Evolutionary conservation across 1,140 invertebrate genomes (phyloP), one percentile per base, ranked within the genome.

Genomic region (Alviniconcha marisindica): DNA sequence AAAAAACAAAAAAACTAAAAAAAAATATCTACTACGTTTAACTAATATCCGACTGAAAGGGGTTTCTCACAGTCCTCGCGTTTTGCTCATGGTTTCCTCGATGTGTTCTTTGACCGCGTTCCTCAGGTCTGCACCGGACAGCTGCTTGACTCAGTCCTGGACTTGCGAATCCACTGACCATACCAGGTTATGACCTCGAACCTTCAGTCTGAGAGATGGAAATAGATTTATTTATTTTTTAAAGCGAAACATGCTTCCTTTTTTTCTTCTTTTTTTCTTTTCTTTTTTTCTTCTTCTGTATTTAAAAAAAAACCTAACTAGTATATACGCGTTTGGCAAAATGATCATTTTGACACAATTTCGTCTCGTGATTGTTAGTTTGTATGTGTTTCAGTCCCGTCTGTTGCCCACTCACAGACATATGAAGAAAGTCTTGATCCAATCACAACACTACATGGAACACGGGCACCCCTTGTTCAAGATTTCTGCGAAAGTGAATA

Each of bases 181-280:
- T 38, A 90, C 89, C 83, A 89, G 84, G 56, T 84, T 87, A 74
- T 91, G 90, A 73, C 88, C 89, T 48, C 90, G 81, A 0, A 91
- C 85, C 73, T 89, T 88, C 14, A 89, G 78, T 73, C 89, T 91
- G 69, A n/a, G n/a, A n/a, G n/a, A n/a, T n/a, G n/a, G n/a, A n/a
- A n/a, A n/a, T n/a, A n/a, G n/a, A n/a, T n/a, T n/a, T n/a, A n/a
- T n/a, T n/a, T n/a, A n/a, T n/a, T n/a, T n/a, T n/a, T n/a, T n/a
- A n/a, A n/a, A n/a, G n/a, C n/a, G n/a, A n/a, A n/a, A n/a, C n/a
- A n/a, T n/a, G n/a, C n/a, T n/a, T n/a, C n/a, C n/a, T n/a, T n/a
- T n/a, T n/a, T n/a, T n/a, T n/a, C n/a, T n/a, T n/a, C n/a, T n/a
- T n/a, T n/a, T n/a, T n/a, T n/a, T n/a, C n/a, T n/a, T n/a, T n/a